Base-by-base conservation (phyloP, 2,113 vertebrate genomes). In the Epinephelus cyanopodus region DNA sequence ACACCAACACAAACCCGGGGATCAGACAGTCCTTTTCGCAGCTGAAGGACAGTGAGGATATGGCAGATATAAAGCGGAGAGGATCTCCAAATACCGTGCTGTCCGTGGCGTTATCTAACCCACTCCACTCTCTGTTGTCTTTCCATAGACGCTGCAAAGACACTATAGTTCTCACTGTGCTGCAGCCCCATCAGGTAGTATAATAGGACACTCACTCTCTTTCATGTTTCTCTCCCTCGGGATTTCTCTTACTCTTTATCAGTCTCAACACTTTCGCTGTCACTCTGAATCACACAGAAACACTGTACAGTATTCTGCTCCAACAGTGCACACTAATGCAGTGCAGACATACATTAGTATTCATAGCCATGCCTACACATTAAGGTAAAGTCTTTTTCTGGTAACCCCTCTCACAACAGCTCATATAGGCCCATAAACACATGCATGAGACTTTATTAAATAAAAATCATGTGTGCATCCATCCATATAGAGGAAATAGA, bases 171-270 rank as follows among this genome's bases (percentile, higher is more conserved):
- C 96, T 99, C 94, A 98, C 97, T 65, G 97, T 99, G 93, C 96
- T 98, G 90, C 97, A 99, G 92, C 96, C 97, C 85, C 97, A 99
- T 93, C 97, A 99, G 97, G 97, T 98, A 94, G 96, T 96, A 83
- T 66, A 90, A 85, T 80, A 81, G 77, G 65, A 74, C 68, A 47
- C 70, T 74, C 56, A 10, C 73, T 82, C 75, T 67, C 84, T 89
- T 87, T 82, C 89, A 68, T 91, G 64, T 78, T 56, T 6, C 56
- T 77, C 75, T 81, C 67, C 57, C 74, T 80, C 15, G 23, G 82
- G 75, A 85, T 79, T 84, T 76, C 70, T 75, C 61, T 66, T 64
- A 57, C 62, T 70, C 79, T 47, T 73, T 79, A 67, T 80, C 64
- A 69, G 54, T 68, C 68, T 78, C n/a, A 54, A 74, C 80, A 42